phyloP scores from a whole-genome alignment of 2,888 invertebrate species.

The Drosophila koepferae region DNA sequence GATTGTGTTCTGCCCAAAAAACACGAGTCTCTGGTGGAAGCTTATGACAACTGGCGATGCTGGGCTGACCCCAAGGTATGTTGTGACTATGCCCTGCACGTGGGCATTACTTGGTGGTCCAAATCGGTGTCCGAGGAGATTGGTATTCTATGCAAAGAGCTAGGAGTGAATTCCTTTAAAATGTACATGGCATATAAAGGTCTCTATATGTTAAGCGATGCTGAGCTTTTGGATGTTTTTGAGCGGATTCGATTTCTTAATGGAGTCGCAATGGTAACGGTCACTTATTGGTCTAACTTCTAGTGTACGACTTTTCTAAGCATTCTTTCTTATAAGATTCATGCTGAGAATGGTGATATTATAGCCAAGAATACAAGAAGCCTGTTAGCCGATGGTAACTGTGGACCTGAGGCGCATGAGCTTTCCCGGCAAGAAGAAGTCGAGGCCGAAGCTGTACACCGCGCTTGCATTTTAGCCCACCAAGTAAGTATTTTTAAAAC shows the following conservation, averaged over 20 bases:
- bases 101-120: conserved; percentile 96
- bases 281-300: too few species aligned
- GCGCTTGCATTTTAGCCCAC: conserved; percentile 96
- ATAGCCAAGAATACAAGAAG: conserved; percentile 96
- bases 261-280: conserved; percentile 90
- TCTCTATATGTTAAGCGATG: conserved; percentile 94
- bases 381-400: conserved; percentile 93
- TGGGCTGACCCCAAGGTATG: conserved; percentile 98
- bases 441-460: conserved; percentile 98
- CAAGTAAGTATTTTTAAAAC: conserved; percentile 88
- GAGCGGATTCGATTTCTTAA: conserved; percentile 93
- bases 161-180: conserved; percentile 98
- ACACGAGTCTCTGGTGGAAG: conserved; percentile 94
- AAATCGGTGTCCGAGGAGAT: conserved; percentile 93
- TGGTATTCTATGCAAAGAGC: conserved; percentile 92
- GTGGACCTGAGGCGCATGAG: conserved; percentile 97
- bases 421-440: conserved; percentile 97
- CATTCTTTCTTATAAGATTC: conserved; percentile 87
- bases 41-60: conserved; percentile 95
- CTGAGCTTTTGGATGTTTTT: conserved; percentile 94
- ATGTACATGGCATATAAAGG: conserved; percentile 99
- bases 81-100: conserved; percentile 98
- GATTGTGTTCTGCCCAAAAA: conserved; percentile 94
- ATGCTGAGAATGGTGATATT: conserved; percentile 98
- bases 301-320: not conserved